Percentiles rank a stretch among this genome's conserved stretches.
These are phyloP conservation scores for Camelus bactrianus DNA, from an alignment of 2,113 vertebrate genomes.

Conservation along the genomic window DNA sequence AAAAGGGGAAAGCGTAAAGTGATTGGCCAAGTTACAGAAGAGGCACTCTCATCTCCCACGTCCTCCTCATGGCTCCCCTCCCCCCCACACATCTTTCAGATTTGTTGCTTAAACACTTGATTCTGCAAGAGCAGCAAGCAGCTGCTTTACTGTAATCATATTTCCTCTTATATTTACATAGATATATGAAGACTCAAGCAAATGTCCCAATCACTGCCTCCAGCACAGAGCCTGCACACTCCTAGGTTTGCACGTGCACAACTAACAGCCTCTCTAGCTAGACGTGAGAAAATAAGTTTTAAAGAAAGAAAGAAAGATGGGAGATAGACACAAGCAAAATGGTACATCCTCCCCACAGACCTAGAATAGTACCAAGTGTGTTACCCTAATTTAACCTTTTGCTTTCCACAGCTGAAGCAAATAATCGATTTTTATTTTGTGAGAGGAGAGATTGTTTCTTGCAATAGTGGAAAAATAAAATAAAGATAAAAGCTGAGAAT, in stretches of 20 bases:
- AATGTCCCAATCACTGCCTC: background rate
- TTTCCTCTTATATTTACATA: slow-evolving; percentile 39
- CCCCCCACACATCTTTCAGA: background rate
- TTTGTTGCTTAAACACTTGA: slow-evolving; percentile 52
- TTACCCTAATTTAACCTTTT: slow-evolving; percentile 21
- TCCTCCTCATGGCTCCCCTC: background rate
- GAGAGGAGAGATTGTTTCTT: background rate
- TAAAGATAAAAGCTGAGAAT: slow-evolving; percentile 12
- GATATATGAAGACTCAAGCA: slow-evolving; percentile 34
- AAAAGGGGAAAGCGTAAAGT: background rate
- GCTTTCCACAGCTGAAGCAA: background rate
- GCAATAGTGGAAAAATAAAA: background rate
- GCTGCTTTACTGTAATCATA: background rate
- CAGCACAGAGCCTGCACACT: background rate
- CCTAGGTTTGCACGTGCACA: background rate
- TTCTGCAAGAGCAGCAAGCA: slow-evolving; percentile 31
- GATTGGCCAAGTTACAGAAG: background rate
- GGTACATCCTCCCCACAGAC: background rate
- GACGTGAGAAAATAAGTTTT: slow-evolving; percentile 34
- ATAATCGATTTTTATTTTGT: slow-evolving; percentile 38
- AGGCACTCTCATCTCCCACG: background rate
- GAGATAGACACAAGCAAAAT: background rate
- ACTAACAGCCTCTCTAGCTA: background rate
- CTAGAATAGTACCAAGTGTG: background rate
- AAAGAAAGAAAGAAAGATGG: slow-evolving; percentile 5